Percentiles rank a stretch among this genome's conserved stretches.
Evolutionary conservation across 2,113 vertebrate species (phyloP).

Genomic region (Clinocottus analis): DNA sequence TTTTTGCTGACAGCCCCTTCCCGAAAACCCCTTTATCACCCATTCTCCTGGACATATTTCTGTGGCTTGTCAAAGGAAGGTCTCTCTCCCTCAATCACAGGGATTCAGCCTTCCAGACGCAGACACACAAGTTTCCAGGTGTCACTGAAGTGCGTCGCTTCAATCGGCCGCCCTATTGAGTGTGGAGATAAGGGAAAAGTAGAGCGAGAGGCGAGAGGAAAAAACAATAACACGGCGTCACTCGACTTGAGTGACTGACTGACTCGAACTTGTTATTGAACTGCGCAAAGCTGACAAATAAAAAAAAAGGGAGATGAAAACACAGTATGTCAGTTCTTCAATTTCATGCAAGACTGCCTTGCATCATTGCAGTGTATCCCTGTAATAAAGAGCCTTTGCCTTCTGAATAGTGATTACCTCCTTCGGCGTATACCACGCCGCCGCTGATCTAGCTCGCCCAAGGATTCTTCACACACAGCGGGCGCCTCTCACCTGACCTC

Average conservation of each 20-base stretch:
- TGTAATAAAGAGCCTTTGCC: constrained; percentile 77
- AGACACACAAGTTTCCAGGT: constrained; percentile 53
- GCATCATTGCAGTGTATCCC: constrained; percentile 80
- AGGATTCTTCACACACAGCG: constrained; percentile 23
- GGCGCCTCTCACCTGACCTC: constrained; percentile 36
- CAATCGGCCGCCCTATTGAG: constrained; percentile 38
- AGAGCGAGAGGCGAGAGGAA: constrained; percentile 16
- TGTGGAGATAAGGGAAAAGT: constrained; percentile 32
- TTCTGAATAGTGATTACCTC: constrained; percentile 80
- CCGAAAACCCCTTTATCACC: constrained; percentile 71
- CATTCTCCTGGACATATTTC: constrained; percentile 74
- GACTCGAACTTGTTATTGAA: constrained; percentile 67
- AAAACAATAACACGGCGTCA: constrained; percentile 58
- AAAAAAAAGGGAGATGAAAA: constrained; percentile 71
- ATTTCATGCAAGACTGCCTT: constrained; percentile 82
- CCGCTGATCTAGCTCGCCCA: constrained; percentile 30
- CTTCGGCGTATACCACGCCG: constrained; percentile 34
- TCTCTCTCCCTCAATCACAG: constrained; percentile 56
- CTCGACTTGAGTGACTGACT: constrained; percentile 57
- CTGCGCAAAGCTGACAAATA: constrained; percentile 73
- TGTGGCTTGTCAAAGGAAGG: constrained; percentile 67
- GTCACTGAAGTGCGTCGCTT: constrained; percentile 49
- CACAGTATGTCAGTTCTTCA: constrained; percentile 82
- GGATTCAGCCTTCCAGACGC: constrained; percentile 54
- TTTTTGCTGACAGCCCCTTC: constrained; percentile 76